Base-by-base conservation (phyloP, 2,888 invertebrate species). In the Drosophila anomalata region DNA sequence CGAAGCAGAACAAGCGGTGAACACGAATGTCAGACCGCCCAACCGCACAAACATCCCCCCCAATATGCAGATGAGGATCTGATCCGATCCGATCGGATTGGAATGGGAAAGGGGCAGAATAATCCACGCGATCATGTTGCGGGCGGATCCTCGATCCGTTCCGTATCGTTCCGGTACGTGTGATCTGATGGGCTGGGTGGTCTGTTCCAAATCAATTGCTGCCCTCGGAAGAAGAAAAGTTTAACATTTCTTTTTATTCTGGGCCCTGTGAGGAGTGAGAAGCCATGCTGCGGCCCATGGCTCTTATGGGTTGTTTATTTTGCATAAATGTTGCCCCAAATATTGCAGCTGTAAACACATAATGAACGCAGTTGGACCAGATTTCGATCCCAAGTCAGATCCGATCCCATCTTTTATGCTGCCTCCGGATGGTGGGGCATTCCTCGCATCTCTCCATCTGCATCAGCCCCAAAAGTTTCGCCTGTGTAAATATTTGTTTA, bases 311-410 rank as follows among this genome's bases (percentile, higher is more conserved):
- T 66, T 87, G 88, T 89, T 88, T 87, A 81, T 87, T 83, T 87
- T 88, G 81, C 89, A 87, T 87, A 87, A 86, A 89, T 87, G 86
- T 89, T 87, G 87, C 81, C 87, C 87, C 86, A 87, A 87, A 87
- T 87, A 89, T 86, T 83, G 83, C 88, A 89, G 86, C 81, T 84
- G 88, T 87, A 87, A 84, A 83, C 79, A 79, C 78, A 81, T 72
- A 74, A 73, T 78, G 88, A 78, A 70, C 67, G 57, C 72, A 61
- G 61, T 65, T 60, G 66, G 60, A 54, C 33, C 60, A 54, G 52
- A 39, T 31, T 20, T 41, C 20, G 46, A 51, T 59, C 36, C 60
- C 14, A 61, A 47, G 41, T 60, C 61, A 31, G 60, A 41, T 17
- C 60, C 66, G 52, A 71, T 75, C 55, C 70, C 53, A 61, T 26